These are phyloP conservation scores for Epizoanthus rinbou DNA, from an alignment of 92 coral and sea anemone species.

Conservation along the genomic window DNA sequence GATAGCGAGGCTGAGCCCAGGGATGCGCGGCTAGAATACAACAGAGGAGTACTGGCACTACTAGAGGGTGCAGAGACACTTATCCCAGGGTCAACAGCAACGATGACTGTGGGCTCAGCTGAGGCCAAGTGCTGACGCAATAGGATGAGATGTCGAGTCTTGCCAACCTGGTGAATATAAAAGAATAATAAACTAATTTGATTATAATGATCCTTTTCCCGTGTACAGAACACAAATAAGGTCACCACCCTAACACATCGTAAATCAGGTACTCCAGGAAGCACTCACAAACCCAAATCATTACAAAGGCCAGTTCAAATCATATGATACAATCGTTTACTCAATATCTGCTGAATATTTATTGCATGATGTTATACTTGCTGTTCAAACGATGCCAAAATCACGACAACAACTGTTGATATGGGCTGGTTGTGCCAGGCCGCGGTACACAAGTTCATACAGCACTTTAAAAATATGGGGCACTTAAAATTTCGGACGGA, in stretches of 20 bases:
- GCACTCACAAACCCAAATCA: too few species aligned
- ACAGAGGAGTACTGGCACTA: constrained; percentile 58
- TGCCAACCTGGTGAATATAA: constrained; percentile 71
- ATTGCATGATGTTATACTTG: too few species aligned
- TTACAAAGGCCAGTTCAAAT: too few species aligned
- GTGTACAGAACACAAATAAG: too few species aligned
- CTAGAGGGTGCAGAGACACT: constrained; percentile 63
- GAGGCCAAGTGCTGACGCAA: constrained; percentile 77
- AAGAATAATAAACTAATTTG: not conserved
- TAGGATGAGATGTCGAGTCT: constrained; percentile 86
- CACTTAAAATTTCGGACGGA: too few species aligned
- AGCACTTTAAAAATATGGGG: too few species aligned
- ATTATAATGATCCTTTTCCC: not conserved
- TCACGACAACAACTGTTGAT: not conserved
- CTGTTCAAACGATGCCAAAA: not conserved
- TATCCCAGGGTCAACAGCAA: constrained; percentile 55
- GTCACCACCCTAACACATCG: too few species aligned
- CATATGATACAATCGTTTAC: too few species aligned
- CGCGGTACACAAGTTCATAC: too few species aligned
- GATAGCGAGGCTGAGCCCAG: constrained; percentile 67
- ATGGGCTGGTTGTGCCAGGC: too few species aligned
- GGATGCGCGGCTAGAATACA: constrained; percentile 64
- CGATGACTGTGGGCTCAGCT: constrained; percentile 62
- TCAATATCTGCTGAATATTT: too few species aligned
- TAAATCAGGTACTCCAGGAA: too few species aligned